Conservation (phyloP, 92 coral and sea anemone genomes). For the Zoanthus gigantus region DNA sequence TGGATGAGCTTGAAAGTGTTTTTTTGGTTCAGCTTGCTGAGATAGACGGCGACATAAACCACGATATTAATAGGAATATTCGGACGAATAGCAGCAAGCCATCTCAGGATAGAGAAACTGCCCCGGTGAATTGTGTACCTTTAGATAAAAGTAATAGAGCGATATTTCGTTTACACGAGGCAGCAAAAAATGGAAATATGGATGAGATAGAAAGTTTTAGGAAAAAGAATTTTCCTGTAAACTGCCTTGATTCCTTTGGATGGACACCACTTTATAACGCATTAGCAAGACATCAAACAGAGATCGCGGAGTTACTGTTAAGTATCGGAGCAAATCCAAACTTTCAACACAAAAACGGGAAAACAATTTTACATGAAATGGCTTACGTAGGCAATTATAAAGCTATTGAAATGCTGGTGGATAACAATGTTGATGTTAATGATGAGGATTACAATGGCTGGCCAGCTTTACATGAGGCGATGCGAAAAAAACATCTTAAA, state of each 20-base stretch:
- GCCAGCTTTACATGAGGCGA: slow-evolving; percentile 88
- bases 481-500: slow-evolving; percentile 68
- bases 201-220: slow-evolving; percentile 58
- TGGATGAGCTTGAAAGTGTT: slow-evolving; percentile 14
- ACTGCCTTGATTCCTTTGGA: slow-evolving; percentile 66
- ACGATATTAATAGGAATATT: slow-evolving; percentile 16
- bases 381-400: slow-evolving; percentile 70
- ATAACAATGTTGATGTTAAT: slow-evolving; percentile 68
- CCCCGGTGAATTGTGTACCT: not conserved
- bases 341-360: slow-evolving; percentile 65
- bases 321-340: slow-evolving; percentile 70
- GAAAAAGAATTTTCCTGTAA: slow-evolving; percentile 68
- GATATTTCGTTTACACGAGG: slow-evolving; percentile 69
- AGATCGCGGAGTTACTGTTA: slow-evolving; percentile 74
- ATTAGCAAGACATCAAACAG: slow-evolving; percentile 66
- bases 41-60: not conserved
- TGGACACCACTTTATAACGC: slow-evolving; percentile 80
- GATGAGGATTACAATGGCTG: slow-evolving; percentile 72
- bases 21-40: not conserved
- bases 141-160: slow-evolving; percentile 50
- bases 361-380: slow-evolving; percentile 76
- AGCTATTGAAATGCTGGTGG: slow-evolving; percentile 73
- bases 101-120: not conserved
- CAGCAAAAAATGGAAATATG: slow-evolving; percentile 72
- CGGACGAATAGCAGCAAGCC: not conserved